Conservation (phyloP, 2,797 vertebrate genomes). For the Ctenopoma kingsleyae region DNA sequence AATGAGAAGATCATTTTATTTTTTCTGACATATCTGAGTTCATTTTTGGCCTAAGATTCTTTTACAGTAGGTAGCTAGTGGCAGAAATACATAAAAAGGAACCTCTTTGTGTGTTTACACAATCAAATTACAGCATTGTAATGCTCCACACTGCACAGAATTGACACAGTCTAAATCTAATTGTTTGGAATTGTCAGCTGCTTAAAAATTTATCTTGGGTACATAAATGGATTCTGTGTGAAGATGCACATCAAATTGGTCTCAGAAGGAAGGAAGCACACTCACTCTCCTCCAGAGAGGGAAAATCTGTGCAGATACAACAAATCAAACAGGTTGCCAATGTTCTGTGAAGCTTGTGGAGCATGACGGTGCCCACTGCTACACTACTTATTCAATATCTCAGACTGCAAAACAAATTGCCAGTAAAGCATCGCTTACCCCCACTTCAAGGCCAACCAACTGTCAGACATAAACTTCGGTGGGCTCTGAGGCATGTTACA, state of each 20-base stretch:
- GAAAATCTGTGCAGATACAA: constrained; percentile 40
- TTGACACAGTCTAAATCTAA: background rate
- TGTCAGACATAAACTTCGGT: constrained; percentile 54
- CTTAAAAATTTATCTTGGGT: constrained; percentile 18
- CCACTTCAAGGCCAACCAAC: constrained; percentile 51
- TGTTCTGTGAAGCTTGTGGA: constrained; percentile 46
- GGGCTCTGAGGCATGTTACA: constrained; percentile 51
- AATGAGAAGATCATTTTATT: background rate
- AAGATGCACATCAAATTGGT: constrained; percentile 47
- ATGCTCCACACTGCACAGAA: background rate
- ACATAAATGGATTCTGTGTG: constrained; percentile 22
- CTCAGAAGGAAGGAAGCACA: constrained; percentile 21
- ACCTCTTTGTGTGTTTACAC: background rate
- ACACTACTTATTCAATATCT: constrained; percentile 54
- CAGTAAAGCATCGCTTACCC: constrained; percentile 49
- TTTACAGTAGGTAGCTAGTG: background rate
- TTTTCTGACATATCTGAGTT: background rate
- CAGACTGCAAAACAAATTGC: constrained; percentile 62
- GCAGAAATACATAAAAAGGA: background rate
- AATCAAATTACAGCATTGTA: background rate
- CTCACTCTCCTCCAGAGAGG: constrained; percentile 31
- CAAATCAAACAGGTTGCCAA: constrained; percentile 63
- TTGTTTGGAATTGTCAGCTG: constrained; percentile 4
- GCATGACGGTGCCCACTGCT: constrained; percentile 53
- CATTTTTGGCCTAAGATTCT: background rate